Conservation (phyloP, 2,113 vertebrate species). For the Okapia johnstoni region DNA sequence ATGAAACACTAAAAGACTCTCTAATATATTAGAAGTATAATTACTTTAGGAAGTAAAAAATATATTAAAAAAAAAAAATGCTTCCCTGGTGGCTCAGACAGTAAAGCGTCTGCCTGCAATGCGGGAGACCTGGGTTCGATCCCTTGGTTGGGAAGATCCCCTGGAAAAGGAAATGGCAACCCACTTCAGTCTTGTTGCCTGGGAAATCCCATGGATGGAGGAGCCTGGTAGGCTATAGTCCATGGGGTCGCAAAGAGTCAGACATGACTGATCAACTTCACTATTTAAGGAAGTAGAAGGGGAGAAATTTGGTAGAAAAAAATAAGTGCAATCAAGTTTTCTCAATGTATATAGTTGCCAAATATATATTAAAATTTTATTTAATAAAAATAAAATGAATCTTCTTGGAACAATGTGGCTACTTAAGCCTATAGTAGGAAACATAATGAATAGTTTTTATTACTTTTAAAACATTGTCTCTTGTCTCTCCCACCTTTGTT, state of each 20-base stretch:
- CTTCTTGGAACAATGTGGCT: neutral
- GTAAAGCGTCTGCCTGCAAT: neutral
- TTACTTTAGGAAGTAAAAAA: neutral
- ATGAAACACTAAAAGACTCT: neutral
- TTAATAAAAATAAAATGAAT: neutral
- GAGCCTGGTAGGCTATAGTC: neutral
- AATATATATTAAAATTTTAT: neutral
- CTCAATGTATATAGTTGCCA: neutral
- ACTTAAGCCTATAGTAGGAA: neutral
- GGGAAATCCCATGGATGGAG: neutral
- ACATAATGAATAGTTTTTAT: neutral
- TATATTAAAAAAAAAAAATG: neutral
- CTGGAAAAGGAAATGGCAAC: neutral
- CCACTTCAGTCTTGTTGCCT: neutral
- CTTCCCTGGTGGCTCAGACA: neutral
- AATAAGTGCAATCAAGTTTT: neutral
- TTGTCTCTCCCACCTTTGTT: neutral
- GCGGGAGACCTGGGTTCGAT: rapidly evolving
- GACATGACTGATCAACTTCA: neutral
- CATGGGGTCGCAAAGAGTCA: neutral
- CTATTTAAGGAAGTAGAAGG: neutral
- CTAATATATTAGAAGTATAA: neutral
- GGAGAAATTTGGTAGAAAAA: neutral
- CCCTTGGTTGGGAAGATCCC: neutral
- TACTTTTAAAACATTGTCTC: neutral